Conservation (phyloP, 37 sponge, comb jelly and placozoan species). For the Haliclona indistincta region DNA sequence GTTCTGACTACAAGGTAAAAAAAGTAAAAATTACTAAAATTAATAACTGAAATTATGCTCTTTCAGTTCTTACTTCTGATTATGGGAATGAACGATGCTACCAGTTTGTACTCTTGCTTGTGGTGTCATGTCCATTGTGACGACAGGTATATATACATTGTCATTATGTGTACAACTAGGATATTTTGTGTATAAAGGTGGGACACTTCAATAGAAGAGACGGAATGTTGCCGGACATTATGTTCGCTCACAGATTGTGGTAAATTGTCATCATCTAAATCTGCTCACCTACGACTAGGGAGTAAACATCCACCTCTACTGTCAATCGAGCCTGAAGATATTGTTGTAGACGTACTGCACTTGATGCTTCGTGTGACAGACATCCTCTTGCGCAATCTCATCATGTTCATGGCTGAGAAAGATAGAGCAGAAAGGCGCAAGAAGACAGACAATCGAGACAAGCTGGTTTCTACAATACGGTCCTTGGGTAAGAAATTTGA, state of each 20-base stretch:
- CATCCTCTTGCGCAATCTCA: slow-evolving; percentile 7
- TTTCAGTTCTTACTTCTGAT: slow-evolving; percentile 20
- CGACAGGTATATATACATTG: slow-evolving; percentile 19
- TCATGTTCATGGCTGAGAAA: not conserved
- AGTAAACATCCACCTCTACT: not conserved
- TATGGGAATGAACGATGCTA: slow-evolving; percentile 27
- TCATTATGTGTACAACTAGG: not conserved
- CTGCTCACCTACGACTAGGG: not conserved
- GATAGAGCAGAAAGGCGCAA: not conserved
- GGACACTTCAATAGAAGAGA: not conserved
- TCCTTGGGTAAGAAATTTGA: no score
- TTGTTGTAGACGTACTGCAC: slow-evolving; percentile 25
- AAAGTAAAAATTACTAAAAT: not conserved
- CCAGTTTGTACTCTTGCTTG: slow-evolving; percentile 14
- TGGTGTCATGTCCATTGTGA: slow-evolving; percentile 16
- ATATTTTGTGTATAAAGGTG: not conserved
- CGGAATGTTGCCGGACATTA: not conserved
- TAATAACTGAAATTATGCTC: not conserved
- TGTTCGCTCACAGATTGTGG: not conserved
- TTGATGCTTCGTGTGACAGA: slow-evolving; percentile 6
- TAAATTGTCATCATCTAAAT: no score
- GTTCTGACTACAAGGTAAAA: slow-evolving; percentile 30
- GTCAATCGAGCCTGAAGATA: not conserved
- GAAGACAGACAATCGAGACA: not conserved
- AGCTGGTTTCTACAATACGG: slow-evolving; percentile 1